phyloP scores from a whole-genome alignment of 2,113 vertebrate genomes.

The Grus americana region DNA sequence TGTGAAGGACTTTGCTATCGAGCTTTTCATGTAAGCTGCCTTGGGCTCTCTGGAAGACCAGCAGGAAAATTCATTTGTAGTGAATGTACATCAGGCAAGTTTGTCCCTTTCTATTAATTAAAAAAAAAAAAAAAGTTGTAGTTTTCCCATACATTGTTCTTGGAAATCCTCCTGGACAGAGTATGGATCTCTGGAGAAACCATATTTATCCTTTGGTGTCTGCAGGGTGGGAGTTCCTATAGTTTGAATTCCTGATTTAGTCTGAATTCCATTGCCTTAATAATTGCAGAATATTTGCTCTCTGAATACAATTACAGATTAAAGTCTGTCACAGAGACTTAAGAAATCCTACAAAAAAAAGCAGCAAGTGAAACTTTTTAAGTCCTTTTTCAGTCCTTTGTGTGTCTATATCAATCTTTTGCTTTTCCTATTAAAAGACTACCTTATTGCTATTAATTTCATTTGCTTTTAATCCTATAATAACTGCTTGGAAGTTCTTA shows the following conservation, averaged over 20 bases:
- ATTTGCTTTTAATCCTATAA: conserved; percentile 21
- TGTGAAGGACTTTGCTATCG: conserved; percentile 93
- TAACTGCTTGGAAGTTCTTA: conserved; percentile 15
- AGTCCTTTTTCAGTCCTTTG: not conserved
- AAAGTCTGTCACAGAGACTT: not conserved
- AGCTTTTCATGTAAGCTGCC: conserved; percentile 89
- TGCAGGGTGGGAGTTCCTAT: not conserved
- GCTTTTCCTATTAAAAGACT: conserved; percentile 1
- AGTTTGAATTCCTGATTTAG: not conserved
- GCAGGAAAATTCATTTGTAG: conserved; percentile 87
- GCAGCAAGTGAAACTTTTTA: not conserved
- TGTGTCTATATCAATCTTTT: not conserved
- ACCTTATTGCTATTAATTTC: conserved; percentile 22
- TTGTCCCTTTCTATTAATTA: conserved; percentile 26
- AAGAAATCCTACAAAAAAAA: not conserved
- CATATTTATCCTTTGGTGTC: not conserved
- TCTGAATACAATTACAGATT: not conserved
- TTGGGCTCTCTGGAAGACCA: conserved; percentile 80
- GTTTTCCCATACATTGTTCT: not conserved
- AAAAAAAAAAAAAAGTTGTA: not conserved
- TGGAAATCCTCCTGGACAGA: not conserved
- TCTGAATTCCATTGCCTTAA: not conserved
- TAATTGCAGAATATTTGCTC: not conserved
- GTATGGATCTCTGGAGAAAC: not conserved
- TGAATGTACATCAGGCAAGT: conserved; percentile 90